A percentile compares a stretch with the other conserved stretches of the same genome.
Evolutionary conservation across 2,113 vertebrate species (phyloP).

Genomic region (Eonycteris spelaea): DNA sequence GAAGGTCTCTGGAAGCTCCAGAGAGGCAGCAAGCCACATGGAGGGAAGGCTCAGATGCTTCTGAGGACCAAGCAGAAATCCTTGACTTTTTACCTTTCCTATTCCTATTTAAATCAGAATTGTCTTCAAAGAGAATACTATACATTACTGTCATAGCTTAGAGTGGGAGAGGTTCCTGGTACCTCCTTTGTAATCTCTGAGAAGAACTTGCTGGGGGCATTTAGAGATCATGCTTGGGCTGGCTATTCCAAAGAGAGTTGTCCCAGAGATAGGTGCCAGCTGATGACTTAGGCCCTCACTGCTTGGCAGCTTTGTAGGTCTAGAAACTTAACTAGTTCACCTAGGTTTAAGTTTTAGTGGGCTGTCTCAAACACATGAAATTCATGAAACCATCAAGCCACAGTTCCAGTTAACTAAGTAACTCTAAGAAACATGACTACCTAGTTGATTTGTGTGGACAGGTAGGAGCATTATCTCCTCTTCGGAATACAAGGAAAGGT

Average conservation of each 20-base stretch:
- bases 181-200: neutral
- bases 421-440: neutral
- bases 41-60: conserved; percentile 23
- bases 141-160: neutral
- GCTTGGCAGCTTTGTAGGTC: neutral
- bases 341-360: neutral
- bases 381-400: neutral
- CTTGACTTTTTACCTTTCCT: neutral
- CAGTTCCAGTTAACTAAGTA: neutral
- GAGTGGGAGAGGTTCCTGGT: neutral
- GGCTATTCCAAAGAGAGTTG: neutral
- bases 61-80: conserved; percentile 28
- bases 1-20: neutral
- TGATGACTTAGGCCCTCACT: conserved; percentile 7
- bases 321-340: conserved; percentile 19
- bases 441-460: neutral
- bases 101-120: conserved; percentile 2
- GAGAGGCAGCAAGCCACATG: neutral
- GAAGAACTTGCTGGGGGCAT: neutral
- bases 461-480: neutral
- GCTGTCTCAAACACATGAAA: neutral
- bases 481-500: neutral
- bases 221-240: neutral
- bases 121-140: neutral
- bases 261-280: neutral